Conservation (phyloP, 2,888 invertebrate genomes). For the Petrophora chlorosata region DNA sequence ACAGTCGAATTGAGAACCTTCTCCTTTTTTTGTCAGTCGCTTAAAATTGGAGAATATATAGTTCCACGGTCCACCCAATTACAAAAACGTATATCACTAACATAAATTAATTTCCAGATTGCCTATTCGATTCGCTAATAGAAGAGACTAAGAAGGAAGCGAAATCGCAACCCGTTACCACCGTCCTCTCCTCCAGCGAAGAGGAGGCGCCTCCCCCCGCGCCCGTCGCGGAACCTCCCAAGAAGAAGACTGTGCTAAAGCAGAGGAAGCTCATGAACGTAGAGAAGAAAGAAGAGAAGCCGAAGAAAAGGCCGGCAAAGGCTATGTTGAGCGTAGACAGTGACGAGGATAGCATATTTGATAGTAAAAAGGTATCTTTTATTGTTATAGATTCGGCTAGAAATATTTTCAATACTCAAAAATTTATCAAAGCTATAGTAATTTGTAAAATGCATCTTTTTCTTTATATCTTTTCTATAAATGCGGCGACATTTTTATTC, state of each 20-base stretch:
- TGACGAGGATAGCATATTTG: conserved; percentile 79
- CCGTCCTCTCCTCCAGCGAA: conserved; percentile 54
- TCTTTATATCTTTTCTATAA: too few species aligned
- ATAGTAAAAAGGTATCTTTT: conserved; percentile 69
- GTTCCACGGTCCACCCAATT: too few species aligned
- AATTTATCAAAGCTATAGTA: too few species aligned
- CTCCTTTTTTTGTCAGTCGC: too few species aligned
- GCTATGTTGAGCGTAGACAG: conserved; percentile 59
- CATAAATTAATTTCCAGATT: conserved; percentile 57
- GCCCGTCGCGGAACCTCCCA: conserved; percentile 50
- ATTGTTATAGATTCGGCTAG: too few species aligned
- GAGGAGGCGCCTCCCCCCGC: conserved; percentile 40
- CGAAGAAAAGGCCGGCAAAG: conserved; percentile 71
- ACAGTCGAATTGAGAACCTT: too few species aligned
- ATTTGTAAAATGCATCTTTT: too few species aligned
- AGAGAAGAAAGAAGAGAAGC: conserved; percentile 48
- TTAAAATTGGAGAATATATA: too few species aligned
- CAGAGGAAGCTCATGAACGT: conserved; percentile 60
- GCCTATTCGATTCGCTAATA: conserved; percentile 78
- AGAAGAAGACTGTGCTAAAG: conserved; percentile 67
- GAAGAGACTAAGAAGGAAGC: conserved; percentile 73
- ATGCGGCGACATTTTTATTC: too few species aligned
- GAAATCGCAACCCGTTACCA: conserved; percentile 39
- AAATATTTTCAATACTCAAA: too few species aligned
- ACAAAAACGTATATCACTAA: not conserved